phyloP scores from a whole-genome alignment of 2,113 vertebrate genomes.

The Hirundichthys speculiger region DNA sequence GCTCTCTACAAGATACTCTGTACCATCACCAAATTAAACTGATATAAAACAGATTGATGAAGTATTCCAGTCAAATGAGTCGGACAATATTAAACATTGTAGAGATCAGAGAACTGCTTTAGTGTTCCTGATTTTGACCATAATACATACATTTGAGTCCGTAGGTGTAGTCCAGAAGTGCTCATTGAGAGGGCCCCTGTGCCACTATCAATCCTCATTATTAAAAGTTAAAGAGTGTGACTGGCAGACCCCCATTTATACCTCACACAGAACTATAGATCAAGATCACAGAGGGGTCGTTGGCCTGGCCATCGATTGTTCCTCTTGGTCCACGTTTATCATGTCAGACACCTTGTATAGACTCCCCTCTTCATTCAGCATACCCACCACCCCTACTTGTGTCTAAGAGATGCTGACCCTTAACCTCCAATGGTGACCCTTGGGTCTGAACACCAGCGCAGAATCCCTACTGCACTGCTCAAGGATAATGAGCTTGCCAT shows the following conservation, averaged over 20 bases:
- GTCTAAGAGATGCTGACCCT: slow-evolving; percentile 37
- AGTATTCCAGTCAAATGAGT: too few relatives aligned
- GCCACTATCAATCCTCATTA: slow-evolving; percentile 12
- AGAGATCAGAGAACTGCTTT: too few relatives aligned
- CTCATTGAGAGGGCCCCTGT: neutral
- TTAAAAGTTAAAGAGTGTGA: slow-evolving; percentile 8
- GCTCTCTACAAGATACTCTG: too few relatives aligned
- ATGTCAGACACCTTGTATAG: slow-evolving; percentile 46
- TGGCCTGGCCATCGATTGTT: slow-evolving; percentile 34
- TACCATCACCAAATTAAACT: too few relatives aligned
- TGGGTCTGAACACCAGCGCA: slow-evolving; percentile 16
- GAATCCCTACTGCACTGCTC: slow-evolving; percentile 15
- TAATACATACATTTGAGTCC: too few relatives aligned
- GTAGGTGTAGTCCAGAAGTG: too few relatives aligned
- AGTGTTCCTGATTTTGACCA: too few relatives aligned
- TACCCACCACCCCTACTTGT: slow-evolving; percentile 26
- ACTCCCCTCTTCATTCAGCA: slow-evolving; percentile 14
- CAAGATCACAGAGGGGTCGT: slow-evolving; percentile 35
- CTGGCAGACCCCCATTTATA: slow-evolving; percentile 16
- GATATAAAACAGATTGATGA: too few relatives aligned
- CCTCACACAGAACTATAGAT: slow-evolving; percentile 34
- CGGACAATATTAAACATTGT: too few relatives aligned
- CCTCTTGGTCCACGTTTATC: slow-evolving; percentile 33
- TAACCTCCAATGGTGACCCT: slow-evolving; percentile 34
- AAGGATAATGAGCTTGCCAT: slow-evolving; percentile 61